Evolutionary conservation across 2,113 vertebrate species (phyloP), one percentile per base, ranked within the genome.

Genomic region (Formicarius rufipectus): DNA sequence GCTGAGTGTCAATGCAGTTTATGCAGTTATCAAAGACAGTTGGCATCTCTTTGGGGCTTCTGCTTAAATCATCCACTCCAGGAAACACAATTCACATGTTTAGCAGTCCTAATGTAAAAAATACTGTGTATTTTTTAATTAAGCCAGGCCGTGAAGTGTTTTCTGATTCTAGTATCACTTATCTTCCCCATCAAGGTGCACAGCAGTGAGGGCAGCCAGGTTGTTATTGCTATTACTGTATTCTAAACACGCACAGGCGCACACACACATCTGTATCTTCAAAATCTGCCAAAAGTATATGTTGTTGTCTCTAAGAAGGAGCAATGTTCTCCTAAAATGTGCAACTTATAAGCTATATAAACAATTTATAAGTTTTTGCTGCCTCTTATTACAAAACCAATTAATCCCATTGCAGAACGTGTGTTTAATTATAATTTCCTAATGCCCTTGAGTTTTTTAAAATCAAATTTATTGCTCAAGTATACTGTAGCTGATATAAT

Each of bases 401-500:
- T 91, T 88, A 25, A 75, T 77, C 87, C 95, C 55, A 39, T 93
- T 78, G 79, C 62, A 86, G 92, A 96, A 84, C 63, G 76, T 74
- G 66, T 64, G 44, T 78, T 88, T 96, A 93, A 96, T 97, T 96
- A 88, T 72, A 90, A 84, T 81, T 84, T 78, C 22, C 66, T 78
- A 87, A 87, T 96, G 88, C 83, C 83, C 88, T 81, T 92, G 87
- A 77, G 49, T 84, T 94, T 95, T 92, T 94, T 71, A 27, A 89
- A 90, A 56, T 92, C 87, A 93, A 79, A 90, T 95, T 94, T 92
- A 93, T 88, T 92, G 93, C 83, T 92, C n/a, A 56, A 49, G 76
- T 78, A 18, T 88, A 42, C 75, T 90, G 68, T 60, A 58, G 76
- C 79, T 64, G 78, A 37, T 77, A 64, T 78, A 90, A 94, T 86